phyloP scores from a whole-genome alignment of 2,888 invertebrate species.

The Hydriomena furcata region DNA sequence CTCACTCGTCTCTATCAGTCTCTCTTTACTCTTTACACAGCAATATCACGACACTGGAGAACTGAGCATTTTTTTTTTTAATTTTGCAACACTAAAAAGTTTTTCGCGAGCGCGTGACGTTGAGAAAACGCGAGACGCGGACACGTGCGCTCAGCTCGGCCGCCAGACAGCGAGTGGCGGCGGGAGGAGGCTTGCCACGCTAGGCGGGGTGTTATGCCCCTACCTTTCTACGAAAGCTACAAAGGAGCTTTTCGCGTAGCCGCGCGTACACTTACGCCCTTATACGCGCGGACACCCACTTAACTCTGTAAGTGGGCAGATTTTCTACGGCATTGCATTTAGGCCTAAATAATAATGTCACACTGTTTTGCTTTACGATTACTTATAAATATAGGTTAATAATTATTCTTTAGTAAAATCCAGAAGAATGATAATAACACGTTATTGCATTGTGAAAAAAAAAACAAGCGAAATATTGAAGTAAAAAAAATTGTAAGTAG shows the following conservation, averaged over 20 bases:
- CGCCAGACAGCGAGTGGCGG: conserved; percentile 70
- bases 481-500: too few relatives aligned
- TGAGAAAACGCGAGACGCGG: conserved; percentile 29
- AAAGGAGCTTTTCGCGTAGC: conserved; percentile 69
- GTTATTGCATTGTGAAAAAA: too few relatives aligned
- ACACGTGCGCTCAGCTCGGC: conserved; percentile 57
- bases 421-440: too few relatives aligned
- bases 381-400: too few relatives aligned
- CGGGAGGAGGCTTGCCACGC: conserved; percentile 46
- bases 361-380: conserved; percentile 17
- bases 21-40: conserved; percentile 54
- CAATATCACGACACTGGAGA: conserved; percentile 64
- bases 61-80: conserved; percentile 62
- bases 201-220: conserved; percentile 71
- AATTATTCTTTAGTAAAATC: too few relatives aligned
- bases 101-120: conserved; percentile 72
- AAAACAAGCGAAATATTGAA: too few relatives aligned
- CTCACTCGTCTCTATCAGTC: conserved; percentile 65
- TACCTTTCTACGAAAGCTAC: conserved; percentile 72
- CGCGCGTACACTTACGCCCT: conserved; percentile 51
- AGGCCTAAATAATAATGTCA: conserved; percentile 75
- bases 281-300: conserved; percentile 54
- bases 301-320: conserved; percentile 81
- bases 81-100: conserved; percentile 73
- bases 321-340: conserved; percentile 75